These are phyloP conservation scores for Xestobium rufovillosum DNA, from an alignment of 2,888 invertebrate genomes.

Conservation along the genomic window DNA sequence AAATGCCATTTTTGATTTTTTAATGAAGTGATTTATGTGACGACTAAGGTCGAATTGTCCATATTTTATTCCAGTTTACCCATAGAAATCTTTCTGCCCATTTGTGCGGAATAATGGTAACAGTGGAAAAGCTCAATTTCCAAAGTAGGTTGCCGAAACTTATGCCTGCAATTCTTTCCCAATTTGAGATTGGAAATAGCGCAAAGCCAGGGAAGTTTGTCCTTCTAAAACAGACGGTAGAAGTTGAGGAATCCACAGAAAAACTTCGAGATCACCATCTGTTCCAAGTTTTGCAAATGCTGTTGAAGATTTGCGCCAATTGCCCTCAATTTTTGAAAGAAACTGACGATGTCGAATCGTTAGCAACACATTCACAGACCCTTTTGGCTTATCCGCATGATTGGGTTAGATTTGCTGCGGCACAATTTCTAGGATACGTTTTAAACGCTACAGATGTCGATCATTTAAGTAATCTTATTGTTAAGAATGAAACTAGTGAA, in stretches of 20 bases:
- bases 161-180: conserved; percentile 49
- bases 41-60: conserved; percentile 10
- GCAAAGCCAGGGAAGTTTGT: conserved; percentile 55
- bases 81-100: conserved; percentile 73
- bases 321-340: conserved; percentile 55
- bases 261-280: conserved; percentile 64
- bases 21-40: conserved; percentile 8
- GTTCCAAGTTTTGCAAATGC: conserved; percentile 65
- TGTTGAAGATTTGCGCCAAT: conserved; percentile 58
- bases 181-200: conserved; percentile 34
- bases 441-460: conserved; percentile 56
- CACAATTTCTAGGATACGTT: conserved; percentile 68
- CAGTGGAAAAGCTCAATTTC: conserved; percentile 65
- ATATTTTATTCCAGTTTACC: conserved; percentile 45
- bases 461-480: conserved; percentile 48
- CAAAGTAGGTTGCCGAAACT: conserved; percentile 54
- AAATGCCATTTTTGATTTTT: conserved; percentile 27
- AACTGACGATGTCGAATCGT: conserved; percentile 48
- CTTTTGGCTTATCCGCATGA: conserved; percentile 74
- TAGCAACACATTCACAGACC: conserved; percentile 60
- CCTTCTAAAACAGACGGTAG: conserved; percentile 42
- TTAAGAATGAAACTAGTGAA: conserved; percentile 31
- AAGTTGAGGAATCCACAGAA: conserved; percentile 41
- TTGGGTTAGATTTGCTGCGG: conserved; percentile 75
- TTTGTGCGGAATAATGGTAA: conserved; percentile 71